These are phyloP conservation scores for Oryzias celebensis DNA, from an alignment of 2,113 vertebrate species.

Conservation along the genomic window DNA sequence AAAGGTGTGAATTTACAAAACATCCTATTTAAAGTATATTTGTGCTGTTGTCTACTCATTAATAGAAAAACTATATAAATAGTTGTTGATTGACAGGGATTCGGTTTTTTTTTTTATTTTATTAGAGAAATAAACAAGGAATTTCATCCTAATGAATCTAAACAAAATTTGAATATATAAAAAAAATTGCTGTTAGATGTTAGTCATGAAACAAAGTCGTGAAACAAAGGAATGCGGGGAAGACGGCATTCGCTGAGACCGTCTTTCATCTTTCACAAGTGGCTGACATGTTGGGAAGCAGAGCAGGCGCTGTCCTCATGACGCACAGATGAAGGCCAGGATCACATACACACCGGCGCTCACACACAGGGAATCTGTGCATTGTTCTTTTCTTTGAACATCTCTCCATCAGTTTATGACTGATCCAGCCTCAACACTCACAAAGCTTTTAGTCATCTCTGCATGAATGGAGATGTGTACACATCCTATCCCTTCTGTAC, in stretches of 20 bases:
- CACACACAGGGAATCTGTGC: slow-evolving; percentile 2
- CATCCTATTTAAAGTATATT: background rate
- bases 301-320: slow-evolving; percentile 38
- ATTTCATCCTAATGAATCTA: too few relatives aligned
- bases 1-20: background rate
- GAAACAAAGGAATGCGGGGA: slow-evolving; percentile 33
- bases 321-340: slow-evolving; percentile 34
- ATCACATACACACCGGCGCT: background rate
- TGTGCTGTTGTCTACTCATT: background rate
- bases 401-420: slow-evolving; percentile 20
- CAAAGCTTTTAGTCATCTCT: background rate
- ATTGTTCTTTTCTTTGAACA: slow-evolving; percentile 12
- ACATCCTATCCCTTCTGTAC: slow-evolving; percentile 19
- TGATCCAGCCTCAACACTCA: slow-evolving; percentile 5
- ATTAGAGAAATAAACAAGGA: too few relatives aligned
- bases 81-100: too few relatives aligned
- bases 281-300: slow-evolving; percentile 52
- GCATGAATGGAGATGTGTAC: background rate
- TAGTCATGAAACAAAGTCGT: background rate
- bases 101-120: too few relatives aligned
- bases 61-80: too few relatives aligned
- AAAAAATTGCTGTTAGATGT: slow-evolving; percentile 4
- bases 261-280: slow-evolving; percentile 63
- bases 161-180: too few relatives aligned
- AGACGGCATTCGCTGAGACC: slow-evolving; percentile 29